Percentiles rank a stretch among this genome's conserved stretches.
Evolutionary conservation across 2,797 vertebrate species (phyloP).

Genomic region (Myiotriccus ornatus): DNA sequence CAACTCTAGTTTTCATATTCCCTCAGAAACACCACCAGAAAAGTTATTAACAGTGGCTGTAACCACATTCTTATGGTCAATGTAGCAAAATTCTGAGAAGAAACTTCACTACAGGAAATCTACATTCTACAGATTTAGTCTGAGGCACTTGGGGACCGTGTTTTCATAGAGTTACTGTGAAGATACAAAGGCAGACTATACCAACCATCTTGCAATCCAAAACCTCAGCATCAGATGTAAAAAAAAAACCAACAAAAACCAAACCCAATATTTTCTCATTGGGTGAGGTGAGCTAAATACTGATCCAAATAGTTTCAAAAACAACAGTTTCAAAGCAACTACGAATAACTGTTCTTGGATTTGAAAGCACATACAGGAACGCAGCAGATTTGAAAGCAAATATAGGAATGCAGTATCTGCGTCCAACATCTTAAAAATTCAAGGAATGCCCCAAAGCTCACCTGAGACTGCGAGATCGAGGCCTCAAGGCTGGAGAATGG

Average conservation of each 20-base stretch:
- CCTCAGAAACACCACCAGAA: not conserved
- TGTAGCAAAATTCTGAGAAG: not conserved
- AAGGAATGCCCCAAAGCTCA: conserved; percentile 4
- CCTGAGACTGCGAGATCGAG: conserved; percentile 95
- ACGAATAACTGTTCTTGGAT: not conserved
- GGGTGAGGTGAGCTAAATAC: not conserved
- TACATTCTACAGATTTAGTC: not conserved
- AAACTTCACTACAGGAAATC: not conserved
- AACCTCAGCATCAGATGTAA: not conserved
- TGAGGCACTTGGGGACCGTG: not conserved
- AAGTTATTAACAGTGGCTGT: not conserved
- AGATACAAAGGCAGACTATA: not conserved
- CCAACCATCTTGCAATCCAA: not conserved
- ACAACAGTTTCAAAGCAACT: not conserved
- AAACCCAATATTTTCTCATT: too few relatives aligned
- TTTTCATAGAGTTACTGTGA: not conserved
- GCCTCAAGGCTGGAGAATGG: conserved; percentile 90
- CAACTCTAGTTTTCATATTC: not conserved
- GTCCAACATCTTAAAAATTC: not conserved
- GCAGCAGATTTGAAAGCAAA: not conserved
- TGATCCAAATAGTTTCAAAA: not conserved
- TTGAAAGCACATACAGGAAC: not conserved
- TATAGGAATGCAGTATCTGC: not conserved
- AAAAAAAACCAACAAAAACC: too few relatives aligned
- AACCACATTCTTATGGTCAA: not conserved